Evolutionary conservation across 2,113 vertebrate genomes (phyloP).

Genomic region (Gymnarchus niloticus): DNA sequence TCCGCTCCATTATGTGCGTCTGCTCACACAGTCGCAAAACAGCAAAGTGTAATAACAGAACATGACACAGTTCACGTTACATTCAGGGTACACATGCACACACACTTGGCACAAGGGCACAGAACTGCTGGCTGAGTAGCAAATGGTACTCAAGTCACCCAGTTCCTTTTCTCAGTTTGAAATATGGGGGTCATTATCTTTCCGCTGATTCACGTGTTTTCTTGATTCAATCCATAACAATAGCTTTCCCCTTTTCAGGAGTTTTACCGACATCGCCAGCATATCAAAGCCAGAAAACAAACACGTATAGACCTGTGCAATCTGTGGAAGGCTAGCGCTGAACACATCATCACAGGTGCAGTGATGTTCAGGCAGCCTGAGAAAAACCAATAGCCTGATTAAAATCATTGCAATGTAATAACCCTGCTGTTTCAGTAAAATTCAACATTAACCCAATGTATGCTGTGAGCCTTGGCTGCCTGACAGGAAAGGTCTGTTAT

Average conservation of each 20-base stretch:
- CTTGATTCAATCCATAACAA: neutral
- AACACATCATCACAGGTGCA: neutral
- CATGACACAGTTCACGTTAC: neutral
- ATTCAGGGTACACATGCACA: neutral
- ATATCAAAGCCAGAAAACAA: neutral
- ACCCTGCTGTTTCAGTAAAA: neutral
- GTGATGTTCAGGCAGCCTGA: neutral
- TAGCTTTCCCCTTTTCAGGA: neutral
- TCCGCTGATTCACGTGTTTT: neutral
- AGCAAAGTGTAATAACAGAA: neutral
- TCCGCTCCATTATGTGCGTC: neutral
- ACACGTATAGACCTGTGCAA: no score
- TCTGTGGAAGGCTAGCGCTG: no score
- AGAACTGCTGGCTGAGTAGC: neutral
- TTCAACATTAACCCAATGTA: neutral
- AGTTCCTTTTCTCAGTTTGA: neutral
- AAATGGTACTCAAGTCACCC: neutral
- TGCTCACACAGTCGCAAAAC: neutral
- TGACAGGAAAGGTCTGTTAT: no score
- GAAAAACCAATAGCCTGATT: no score
- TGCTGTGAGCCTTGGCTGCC: neutral
- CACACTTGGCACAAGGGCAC: neutral
- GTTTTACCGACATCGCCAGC: neutral
- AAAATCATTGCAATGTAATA: no score
- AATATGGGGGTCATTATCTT: neutral